Percentiles rank a stretch among this genome's conserved stretches.
Conservation (phyloP, 2,888 invertebrate genomes). For the Caradrina kadenii region DNA sequence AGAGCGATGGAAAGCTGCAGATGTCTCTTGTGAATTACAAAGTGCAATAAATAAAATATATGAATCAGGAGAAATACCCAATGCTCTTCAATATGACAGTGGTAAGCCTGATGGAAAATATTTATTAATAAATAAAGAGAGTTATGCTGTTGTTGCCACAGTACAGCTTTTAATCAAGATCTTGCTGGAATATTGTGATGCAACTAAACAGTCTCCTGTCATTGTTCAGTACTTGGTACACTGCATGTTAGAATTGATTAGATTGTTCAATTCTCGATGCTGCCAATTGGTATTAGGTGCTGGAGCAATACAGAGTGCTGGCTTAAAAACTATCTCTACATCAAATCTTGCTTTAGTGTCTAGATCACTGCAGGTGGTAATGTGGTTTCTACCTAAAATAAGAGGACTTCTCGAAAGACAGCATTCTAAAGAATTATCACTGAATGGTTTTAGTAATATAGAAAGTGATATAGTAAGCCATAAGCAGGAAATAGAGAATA, state of each 20-base stretch:
- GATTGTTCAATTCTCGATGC: conserved; percentile 96
- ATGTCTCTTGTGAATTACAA: conserved; percentile 97
- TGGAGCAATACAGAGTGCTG: conserved; percentile 98
- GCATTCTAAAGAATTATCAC: conserved; percentile 86
- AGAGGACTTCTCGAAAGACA: conserved; percentile 92
- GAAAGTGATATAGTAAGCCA: conserved; percentile 96
- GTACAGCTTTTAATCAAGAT: conserved; percentile 97
- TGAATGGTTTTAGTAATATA: conserved; percentile 92
- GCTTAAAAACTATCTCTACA: conserved; percentile 98
- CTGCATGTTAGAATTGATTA: conserved; percentile 96
- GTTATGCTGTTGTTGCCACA: conserved; percentile 94
- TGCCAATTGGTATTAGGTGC: conserved; percentile 99
- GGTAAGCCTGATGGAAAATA: conserved; percentile 89
- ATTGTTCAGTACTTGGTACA: conserved; percentile 95
- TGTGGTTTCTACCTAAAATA: conserved; percentile 94
- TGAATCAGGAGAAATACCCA: conserved; percentile 88
- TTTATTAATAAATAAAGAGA: conserved; percentile 92
- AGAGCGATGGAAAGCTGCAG: conserved; percentile 98
- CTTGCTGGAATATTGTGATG: conserved; percentile 97
- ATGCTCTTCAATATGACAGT: conserved; percentile 76
- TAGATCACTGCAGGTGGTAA: conserved; percentile 94
- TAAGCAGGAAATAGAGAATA: conserved; percentile 97
- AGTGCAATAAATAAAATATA: conserved; percentile 94
- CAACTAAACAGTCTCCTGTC: conserved; percentile 94
- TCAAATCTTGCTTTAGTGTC: conserved; percentile 97